Evolutionary conservation across 2,797 vertebrate genomes (phyloP), one percentile per base, ranked within the genome.

Genomic region (Glossophaga mutica): DNA sequence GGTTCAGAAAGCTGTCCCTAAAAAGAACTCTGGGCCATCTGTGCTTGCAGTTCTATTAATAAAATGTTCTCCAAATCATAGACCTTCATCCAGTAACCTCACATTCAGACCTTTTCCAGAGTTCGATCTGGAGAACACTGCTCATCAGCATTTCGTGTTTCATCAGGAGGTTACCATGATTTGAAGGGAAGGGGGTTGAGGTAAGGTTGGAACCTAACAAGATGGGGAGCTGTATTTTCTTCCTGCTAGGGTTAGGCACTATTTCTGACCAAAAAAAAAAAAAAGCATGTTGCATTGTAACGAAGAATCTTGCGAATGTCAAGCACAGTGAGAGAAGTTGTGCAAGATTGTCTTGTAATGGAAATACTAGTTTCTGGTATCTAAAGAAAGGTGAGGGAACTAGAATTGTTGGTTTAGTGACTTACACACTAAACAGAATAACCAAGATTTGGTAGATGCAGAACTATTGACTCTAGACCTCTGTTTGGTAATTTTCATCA

Each of bases 1-100:
- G 83, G 87, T 97, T 98, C 97, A 97, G 96, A 95, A 95, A 96
- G 44, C 74, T 93, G 94, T 96, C 95, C 95, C 96, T 79, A 76
- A 92, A 97, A 97, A 95, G 85, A 95, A 87, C 95, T 78, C 76
- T 62, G 44, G 81, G 84, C 94, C 97, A 97, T 97, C 96, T 98
- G 98, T 94, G 95, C 81, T 90, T 95, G 24, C 22, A 6, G 65
- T 74, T 90, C 90, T 97, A 97, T 96, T 96, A 84, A 95, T 94
- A 95, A 90, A 86, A 59, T 95, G 93, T 90, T 86, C 82, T 96
- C 90, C 74, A 85, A 97, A 93, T 79, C 90, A 91, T 16, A 96
- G 90, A 71, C 26, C 22, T 96, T 84, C 24, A 42, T 94, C 82
- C 73, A 73, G 62, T 24, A 83, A 67, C 55, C 84, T 91, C 96